Conservation (phyloP, 2,888 invertebrate genomes). For the Lasioglossum malachurum region DNA sequence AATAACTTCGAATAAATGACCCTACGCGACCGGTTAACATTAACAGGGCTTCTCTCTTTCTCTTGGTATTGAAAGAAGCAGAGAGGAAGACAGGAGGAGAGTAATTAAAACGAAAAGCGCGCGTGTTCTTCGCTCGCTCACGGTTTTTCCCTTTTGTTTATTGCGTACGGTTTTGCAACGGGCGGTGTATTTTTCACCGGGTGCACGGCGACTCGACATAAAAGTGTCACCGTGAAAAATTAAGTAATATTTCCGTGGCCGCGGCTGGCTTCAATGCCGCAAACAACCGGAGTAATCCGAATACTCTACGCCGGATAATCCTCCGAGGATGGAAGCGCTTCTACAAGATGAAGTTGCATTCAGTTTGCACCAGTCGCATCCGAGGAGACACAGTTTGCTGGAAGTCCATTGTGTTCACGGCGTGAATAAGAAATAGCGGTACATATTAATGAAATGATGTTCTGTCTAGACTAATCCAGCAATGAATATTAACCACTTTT, state of each 20-base stretch:
- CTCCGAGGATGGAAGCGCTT: not conserved
- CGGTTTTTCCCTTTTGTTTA: not conserved
- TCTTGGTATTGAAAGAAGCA: not conserved
- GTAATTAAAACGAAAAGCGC: conserved; percentile 1
- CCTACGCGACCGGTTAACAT: not conserved
- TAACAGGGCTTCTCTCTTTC: not conserved
- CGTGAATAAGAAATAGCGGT: not conserved
- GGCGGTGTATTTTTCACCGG: conserved; percentile 9
- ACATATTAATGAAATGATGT: not conserved
- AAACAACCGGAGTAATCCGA: not conserved
- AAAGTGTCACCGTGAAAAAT: conserved; percentile 30
- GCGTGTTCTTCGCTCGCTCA: not conserved
- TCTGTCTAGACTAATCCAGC: not conserved
- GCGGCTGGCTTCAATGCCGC: not conserved
- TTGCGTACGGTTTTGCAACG: not conserved
- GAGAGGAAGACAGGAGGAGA: not conserved
- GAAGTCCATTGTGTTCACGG: not conserved
- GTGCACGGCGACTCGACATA: conserved; percentile 8
- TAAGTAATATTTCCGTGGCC: conserved; percentile 21
- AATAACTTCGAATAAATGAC: not conserved
- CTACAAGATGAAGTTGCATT: not conserved
- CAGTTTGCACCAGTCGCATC: not conserved
- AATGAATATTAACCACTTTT: not conserved
- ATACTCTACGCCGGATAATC: not conserved
- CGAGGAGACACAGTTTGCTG: not conserved